Conservation (phyloP, 2,797 vertebrate species). For the Dipus sagitta region DNA sequence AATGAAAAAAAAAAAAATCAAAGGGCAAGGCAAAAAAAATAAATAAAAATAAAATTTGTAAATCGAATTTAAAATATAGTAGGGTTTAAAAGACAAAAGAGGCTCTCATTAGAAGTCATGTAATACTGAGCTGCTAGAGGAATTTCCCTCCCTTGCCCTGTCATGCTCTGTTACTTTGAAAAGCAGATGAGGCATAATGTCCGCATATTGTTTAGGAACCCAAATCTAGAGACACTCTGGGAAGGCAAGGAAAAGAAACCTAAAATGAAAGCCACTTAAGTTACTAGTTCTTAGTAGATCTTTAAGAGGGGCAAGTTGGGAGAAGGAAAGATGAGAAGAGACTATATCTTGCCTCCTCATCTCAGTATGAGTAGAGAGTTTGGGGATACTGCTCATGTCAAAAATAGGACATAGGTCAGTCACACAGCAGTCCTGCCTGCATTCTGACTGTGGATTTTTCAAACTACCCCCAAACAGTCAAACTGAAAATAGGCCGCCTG, state of each 20-base stretch:
- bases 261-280: slow-evolving; percentile 22
- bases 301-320: not conserved
- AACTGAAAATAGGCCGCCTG: not conserved
- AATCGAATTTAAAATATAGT: slow-evolving; percentile 61
- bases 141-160: slow-evolving; percentile 66
- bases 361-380: not conserved
- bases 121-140: slow-evolving; percentile 52
- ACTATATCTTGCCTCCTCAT: not conserved
- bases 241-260: slow-evolving; percentile 30
- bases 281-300: not conserved
- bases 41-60: slow-evolving; percentile 68
- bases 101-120: slow-evolving; percentile 45
- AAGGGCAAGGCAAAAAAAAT: slow-evolving; percentile 21
- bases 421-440: not conserved
- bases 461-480: not conserved
- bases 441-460: not conserved
- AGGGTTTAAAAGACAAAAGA: slow-evolving; percentile 30
- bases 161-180: slow-evolving; percentile 71
- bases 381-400: not conserved
- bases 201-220: slow-evolving; percentile 23
- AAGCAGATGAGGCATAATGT: not conserved
- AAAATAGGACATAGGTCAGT: not conserved
- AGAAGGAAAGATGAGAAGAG: not conserved
- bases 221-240: slow-evolving; percentile 36
- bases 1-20: slow-evolving; percentile 49